phyloP scores from a whole-genome alignment of 2,797 vertebrate genomes.

The Rhinogobio ventralis region DNA sequence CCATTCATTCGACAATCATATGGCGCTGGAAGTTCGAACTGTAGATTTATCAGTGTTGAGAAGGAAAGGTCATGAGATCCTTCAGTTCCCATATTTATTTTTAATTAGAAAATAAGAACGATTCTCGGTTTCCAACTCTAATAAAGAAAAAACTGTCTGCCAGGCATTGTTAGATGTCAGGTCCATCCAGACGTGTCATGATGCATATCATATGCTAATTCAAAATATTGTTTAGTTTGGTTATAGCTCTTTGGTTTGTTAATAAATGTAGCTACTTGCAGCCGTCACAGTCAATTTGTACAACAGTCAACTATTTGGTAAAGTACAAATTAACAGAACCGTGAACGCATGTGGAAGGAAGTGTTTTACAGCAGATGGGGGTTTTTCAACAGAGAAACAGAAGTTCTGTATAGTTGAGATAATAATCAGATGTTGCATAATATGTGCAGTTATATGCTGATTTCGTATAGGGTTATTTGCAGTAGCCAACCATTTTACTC shows the following conservation, averaged over 20 bases:
- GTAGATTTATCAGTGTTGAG: neutral
- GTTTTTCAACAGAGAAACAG: conserved; percentile 14
- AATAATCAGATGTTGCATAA: conserved; percentile 10
- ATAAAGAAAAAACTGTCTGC: neutral
- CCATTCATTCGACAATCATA: neutral
- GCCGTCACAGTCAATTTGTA: neutral
- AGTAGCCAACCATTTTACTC: neutral
- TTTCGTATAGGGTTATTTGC: neutral
- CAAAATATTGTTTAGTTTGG: neutral
- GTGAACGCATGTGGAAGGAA: neutral
- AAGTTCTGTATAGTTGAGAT: conserved; percentile 20
- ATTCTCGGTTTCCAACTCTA: neutral
- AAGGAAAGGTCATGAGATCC: neutral
- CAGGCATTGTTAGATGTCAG: neutral
- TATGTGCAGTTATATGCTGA: neutral
- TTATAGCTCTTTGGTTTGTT: neutral
- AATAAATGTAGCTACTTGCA: neutral
- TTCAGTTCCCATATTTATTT: neutral
- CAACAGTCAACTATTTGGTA: neutral
- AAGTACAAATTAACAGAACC: neutral
- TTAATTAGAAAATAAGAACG: neutral
- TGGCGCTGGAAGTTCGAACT: too few species aligned
- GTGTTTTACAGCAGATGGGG: neutral
- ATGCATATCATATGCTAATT: neutral
- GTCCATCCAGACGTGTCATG: neutral